phyloP scores from a whole-genome alignment of 2,888 invertebrate genomes.

The Spatulosminthurus flaviceps region DNA sequence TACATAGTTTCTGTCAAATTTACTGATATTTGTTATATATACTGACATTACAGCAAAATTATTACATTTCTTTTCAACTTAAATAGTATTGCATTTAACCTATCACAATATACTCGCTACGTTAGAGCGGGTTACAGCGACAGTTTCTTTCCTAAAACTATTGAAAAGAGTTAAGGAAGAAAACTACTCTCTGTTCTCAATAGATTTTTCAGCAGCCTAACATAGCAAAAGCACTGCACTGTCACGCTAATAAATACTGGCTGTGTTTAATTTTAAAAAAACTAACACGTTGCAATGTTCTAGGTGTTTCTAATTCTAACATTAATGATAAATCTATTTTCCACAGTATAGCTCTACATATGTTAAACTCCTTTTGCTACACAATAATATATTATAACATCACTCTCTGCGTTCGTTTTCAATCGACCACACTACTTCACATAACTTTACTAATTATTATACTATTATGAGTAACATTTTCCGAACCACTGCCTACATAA shows the following conservation, averaged over 20 bases:
- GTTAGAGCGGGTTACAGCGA: neutral
- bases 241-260: neutral
- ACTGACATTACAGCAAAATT: neutral
- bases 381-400: too few species aligned
- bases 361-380: too few species aligned
- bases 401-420: too few species aligned
- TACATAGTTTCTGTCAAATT: neutral
- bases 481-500: too few species aligned
- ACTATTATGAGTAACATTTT: too few species aligned
- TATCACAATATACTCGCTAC: slow-evolving; percentile 22
- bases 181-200: neutral
- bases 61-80: slow-evolving; percentile 10
- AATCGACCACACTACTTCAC: too few species aligned
- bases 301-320: too few species aligned
- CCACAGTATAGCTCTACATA: too few species aligned
- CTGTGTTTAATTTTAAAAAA: neutral
- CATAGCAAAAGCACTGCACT: slow-evolving; percentile 2
- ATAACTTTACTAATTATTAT: too few species aligned
- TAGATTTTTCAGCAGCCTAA: neutral
- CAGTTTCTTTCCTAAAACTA: neutral
- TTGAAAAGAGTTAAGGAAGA: neutral
- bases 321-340: too few species aligned
- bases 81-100: slow-evolving; percentile 26
- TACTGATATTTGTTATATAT: neutral
- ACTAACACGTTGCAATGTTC: neutral